These are phyloP conservation scores for Hemicrepidius hirtus DNA, from an alignment of 2,888 invertebrate species.

Conservation along the genomic window DNA sequence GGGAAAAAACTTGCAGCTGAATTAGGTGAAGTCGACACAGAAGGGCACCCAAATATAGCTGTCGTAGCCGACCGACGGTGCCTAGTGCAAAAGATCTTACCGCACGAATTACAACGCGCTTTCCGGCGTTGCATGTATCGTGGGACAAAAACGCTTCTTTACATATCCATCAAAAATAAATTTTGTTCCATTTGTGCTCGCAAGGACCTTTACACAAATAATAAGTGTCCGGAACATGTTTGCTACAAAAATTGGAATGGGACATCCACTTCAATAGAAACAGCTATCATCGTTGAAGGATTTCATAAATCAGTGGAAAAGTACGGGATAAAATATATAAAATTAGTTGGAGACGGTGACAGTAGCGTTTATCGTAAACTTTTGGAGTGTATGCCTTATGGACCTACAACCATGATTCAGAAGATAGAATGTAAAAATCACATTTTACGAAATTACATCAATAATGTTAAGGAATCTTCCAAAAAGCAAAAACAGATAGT, in stretches of 20 bases:
- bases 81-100: conserved; percentile 60
- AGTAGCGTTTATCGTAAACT: conserved; percentile 9
- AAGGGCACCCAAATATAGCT: conserved; percentile 56
- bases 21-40: conserved; percentile 54
- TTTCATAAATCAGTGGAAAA: conserved; percentile 20
- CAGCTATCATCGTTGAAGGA: conserved; percentile 40
- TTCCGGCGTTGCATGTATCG: conserved; percentile 55
- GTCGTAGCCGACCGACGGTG: conserved; percentile 62
- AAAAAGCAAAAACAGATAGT: not conserved
- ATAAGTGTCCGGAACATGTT: conserved; percentile 9
- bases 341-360: conserved; percentile 43
- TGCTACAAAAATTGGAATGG: conserved; percentile 46
- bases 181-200: conserved; percentile 30
- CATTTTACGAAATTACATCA: conserved; percentile 5
- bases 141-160: conserved; percentile 34
- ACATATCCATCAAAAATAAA: conserved; percentile 43
- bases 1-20: conserved; percentile 55
- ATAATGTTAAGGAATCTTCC: not conserved
- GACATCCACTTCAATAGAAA: conserved; percentile 40
- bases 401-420: not conserved
- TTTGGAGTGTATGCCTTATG: conserved; percentile 6
- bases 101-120: conserved; percentile 61
- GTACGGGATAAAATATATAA: conserved; percentile 33
- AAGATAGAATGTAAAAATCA: too few species aligned
- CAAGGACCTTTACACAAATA: conserved; percentile 3